Conservation (phyloP, 2,888 invertebrate species). For the Harpalus rufipes region DNA sequence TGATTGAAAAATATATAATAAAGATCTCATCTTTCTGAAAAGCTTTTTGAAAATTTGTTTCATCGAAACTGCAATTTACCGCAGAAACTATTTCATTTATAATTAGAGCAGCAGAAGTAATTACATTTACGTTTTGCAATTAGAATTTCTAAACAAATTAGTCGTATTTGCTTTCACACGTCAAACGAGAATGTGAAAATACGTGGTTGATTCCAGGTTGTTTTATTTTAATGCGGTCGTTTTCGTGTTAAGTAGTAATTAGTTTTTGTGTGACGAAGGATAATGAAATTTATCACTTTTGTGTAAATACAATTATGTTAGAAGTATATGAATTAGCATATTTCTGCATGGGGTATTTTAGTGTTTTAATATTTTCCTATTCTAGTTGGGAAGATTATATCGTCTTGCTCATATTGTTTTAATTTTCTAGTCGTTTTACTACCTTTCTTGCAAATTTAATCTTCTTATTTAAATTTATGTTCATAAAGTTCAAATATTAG, state of each 20-base stretch:
- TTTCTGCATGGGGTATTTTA: not conserved
- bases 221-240: slow-evolving; percentile 36
- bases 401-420: not conserved
- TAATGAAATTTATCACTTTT: slow-evolving; percentile 58
- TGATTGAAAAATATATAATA: not conserved
- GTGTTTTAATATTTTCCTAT: slow-evolving; percentile 6
- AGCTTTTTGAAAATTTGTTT: no score
- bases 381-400: not conserved
- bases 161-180: slow-evolving; percentile 48
- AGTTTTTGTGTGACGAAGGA: slow-evolving; percentile 49
- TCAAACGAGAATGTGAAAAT: slow-evolving; percentile 34
- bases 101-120: slow-evolving; percentile 3
- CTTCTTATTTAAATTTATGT: slow-evolving; percentile 25
- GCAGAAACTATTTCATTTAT: slow-evolving; percentile 18
- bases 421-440: not conserved
- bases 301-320: slow-evolving; percentile 52
- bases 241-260: slow-evolving; percentile 54
- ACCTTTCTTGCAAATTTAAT: slow-evolving; percentile 11
- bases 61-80: not conserved
- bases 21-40: not conserved
- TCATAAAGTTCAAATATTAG: not conserved
- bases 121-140: slow-evolving; percentile 13
- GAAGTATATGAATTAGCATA: slow-evolving; percentile 38
- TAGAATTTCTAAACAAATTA: slow-evolving; percentile 45
- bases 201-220: slow-evolving; percentile 28